A percentile compares a stretch with the other conserved stretches of the same genome.
These are phyloP conservation scores for Nemoura dubitans DNA, from an alignment of 2,888 invertebrate genomes.

Conservation along the genomic window DNA sequence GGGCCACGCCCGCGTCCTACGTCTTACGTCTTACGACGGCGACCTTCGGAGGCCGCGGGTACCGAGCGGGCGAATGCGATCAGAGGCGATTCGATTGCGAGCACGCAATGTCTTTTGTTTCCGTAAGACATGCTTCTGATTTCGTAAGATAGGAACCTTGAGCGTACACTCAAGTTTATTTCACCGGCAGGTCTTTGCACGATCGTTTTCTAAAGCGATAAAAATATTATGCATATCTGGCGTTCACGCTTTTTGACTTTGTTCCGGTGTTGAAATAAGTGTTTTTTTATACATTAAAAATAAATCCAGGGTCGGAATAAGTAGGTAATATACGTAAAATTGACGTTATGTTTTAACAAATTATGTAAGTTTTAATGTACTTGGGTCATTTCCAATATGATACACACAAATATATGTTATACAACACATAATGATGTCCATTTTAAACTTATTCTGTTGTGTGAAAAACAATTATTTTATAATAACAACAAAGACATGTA, in stretches of 20 bases:
- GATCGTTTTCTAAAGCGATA: background rate
- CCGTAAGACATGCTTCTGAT: background rate
- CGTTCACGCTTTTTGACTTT: slow-evolving; percentile 2
- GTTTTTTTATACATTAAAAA: background rate
- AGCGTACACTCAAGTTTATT: background rate
- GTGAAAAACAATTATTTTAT: background rate
- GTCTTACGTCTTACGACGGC: background rate
- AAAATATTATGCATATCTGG: background rate
- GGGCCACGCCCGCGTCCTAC: background rate
- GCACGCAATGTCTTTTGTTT: background rate
- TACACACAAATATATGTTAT: too few species aligned
- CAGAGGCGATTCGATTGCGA: background rate
- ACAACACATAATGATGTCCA: background rate
- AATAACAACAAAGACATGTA: background rate
- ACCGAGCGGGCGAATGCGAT: background rate
- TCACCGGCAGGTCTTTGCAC: background rate
- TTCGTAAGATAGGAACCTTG: background rate
- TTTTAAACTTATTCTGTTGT: background rate
- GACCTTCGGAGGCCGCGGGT: background rate
- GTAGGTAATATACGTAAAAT: background rate
- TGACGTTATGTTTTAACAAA: background rate
- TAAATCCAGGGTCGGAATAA: background rate
- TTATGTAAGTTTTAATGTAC: background rate
- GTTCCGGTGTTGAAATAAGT: background rate
- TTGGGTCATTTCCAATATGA: background rate